Conservation (phyloP, 2,113 vertebrate species). For the Asarcornis scutulata region DNA sequence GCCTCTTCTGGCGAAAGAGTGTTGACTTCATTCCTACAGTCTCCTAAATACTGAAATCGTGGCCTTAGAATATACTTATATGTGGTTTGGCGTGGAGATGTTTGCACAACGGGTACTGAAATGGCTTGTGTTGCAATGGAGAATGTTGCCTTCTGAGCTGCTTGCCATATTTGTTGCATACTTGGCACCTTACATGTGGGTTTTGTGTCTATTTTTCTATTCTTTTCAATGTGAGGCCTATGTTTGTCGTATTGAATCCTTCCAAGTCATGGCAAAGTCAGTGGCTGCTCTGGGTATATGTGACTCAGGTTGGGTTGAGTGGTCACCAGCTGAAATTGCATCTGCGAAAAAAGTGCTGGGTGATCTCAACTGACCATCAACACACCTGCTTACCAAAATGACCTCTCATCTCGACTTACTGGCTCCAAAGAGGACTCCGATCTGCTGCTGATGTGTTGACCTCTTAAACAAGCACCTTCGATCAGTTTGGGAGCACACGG, state of each 20-base stretch:
- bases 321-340: background rate
- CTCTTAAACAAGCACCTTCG: background rate
- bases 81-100: background rate
- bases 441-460: background rate
- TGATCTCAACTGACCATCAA: background rate
- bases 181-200: background rate
- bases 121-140: fast-evolving
- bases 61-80: background rate
- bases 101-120: background rate
- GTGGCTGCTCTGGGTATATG: background rate
- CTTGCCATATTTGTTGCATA: background rate
- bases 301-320: background rate
- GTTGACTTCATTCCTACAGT: background rate
- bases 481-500: background rate
- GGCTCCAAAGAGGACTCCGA: background rate
- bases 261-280: background rate
- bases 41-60: background rate
- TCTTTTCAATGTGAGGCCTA: background rate
- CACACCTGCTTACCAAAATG: background rate
- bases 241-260: background rate
- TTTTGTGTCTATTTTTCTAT: background rate
- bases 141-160: background rate
- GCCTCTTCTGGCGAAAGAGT: background rate
- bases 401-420: background rate
- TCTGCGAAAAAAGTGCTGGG: background rate